A percentile compares a stretch with the other conserved stretches of the same genome.
Evolutionary conservation across 2,888 invertebrate genomes (phyloP).

Genomic region (Pristionchus entomophagus): DNA sequence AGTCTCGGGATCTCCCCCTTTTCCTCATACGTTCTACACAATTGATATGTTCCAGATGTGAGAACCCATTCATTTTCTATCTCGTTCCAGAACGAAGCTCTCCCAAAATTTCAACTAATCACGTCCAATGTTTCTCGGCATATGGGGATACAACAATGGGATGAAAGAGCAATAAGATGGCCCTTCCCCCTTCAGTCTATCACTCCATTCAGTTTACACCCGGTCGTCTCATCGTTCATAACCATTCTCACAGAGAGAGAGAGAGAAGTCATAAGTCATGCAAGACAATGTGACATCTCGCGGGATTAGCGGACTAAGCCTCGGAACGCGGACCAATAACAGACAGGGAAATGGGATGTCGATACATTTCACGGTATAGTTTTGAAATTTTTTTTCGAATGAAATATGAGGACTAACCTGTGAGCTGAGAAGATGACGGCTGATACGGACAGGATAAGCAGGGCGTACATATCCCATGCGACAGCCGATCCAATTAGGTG

Average conservation of each 20-base stretch:
- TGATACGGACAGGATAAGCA: neutral
- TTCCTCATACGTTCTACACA: neutral
- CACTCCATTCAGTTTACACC: slow-evolving; percentile 25
- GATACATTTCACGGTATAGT: too few species aligned
- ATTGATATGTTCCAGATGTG: slow-evolving; percentile 12
- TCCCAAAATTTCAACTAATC: neutral
- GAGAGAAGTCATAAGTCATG: slow-evolving; percentile 44
- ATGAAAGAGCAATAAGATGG: neutral
- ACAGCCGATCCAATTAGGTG: neutral
- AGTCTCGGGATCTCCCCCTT: neutral
- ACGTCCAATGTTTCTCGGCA: neutral
- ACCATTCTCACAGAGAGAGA: neutral
- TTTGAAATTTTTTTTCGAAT: too few species aligned
- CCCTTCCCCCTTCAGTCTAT: neutral
- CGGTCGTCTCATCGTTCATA: neutral
- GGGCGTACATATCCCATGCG: neutral
- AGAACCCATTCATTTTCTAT: neutral
- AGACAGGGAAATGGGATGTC: too few species aligned
- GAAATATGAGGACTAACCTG: too few species aligned
- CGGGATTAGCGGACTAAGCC: slow-evolving; percentile 6
- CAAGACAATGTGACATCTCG: neutral
- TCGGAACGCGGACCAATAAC: neutral
- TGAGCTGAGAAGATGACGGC: too few species aligned
- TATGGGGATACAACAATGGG: neutral
- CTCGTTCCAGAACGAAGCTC: slow-evolving; percentile 1